phyloP scores from a whole-genome alignment of 2,113 vertebrate species.

The Heterocephalus glaber region DNA sequence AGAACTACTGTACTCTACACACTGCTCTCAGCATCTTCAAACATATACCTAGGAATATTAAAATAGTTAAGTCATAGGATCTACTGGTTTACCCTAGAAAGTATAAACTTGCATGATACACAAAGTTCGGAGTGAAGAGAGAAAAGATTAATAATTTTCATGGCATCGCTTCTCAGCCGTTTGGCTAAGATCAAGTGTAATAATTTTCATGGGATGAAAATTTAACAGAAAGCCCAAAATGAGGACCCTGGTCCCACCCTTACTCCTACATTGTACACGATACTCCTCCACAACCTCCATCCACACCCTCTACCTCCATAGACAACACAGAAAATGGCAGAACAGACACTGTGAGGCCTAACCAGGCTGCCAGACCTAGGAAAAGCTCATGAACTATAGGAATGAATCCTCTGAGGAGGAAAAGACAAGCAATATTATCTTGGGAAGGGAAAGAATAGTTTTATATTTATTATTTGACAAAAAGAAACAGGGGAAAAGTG shows the following conservation, averaged over 20 bases:
- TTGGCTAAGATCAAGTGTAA: too few relatives aligned
- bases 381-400: background rate
- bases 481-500: background rate
- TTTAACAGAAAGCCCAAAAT: background rate
- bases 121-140: background rate
- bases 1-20: background rate
- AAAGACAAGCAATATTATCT: background rate
- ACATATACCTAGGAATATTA: background rate
- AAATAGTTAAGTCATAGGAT: background rate
- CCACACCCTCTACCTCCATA: rapidly evolving
- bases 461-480: background rate
- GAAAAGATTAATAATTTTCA: background rate
- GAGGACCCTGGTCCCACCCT: too few relatives aligned
- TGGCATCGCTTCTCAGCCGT: too few relatives aligned
- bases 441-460: background rate
- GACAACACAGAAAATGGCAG: background rate
- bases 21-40: background rate
- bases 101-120: background rate
- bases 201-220: background rate
- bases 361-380: background rate
- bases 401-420: background rate
- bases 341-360: background rate
- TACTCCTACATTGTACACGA: background rate
- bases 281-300: too few relatives aligned
- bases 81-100: background rate